Evolutionary conservation across 2,888 invertebrate genomes (phyloP).

Genomic region (Monoplex corrugatus): DNA sequence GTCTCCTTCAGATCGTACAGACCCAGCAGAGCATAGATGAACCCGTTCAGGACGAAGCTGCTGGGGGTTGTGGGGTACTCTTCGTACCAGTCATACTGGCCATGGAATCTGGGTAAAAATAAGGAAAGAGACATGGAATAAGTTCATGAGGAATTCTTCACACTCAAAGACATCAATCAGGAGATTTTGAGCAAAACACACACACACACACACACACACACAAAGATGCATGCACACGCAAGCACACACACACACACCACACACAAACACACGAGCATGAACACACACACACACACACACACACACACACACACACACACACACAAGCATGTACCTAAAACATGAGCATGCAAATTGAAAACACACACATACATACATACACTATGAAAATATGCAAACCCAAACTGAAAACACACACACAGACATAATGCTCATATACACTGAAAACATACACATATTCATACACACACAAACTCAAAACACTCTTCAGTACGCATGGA

Average conservation of each 20-base stretch:
- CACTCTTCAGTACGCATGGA: no score
- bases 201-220: neutral
- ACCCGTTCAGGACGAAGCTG: conserved; percentile 96
- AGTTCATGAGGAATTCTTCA: no score
- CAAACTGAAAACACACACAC: no score
- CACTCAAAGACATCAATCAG: no score
- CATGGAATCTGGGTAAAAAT: conserved; percentile 87
- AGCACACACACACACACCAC: neutral
- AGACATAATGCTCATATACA: no score
- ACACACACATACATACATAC: no score
- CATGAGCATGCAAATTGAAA: no score
- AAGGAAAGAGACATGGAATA: no score
- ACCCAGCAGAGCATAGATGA: conserved; percentile 97
- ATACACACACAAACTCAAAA: no score
- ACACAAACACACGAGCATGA: neutral
- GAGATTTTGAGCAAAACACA: neutral
- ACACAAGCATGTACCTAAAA: no score
- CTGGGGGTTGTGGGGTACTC: conserved; percentile 98
- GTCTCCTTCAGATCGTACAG: conserved; percentile 94
- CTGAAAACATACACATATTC: no score
- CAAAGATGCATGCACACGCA: neutral
- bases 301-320: neutral
- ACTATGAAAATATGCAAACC: no score
- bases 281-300: neutral
- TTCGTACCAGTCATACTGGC: conserved; percentile 95